Base-by-base conservation (phyloP, 2,888 invertebrate species). In the Tipula confusa region DNA sequence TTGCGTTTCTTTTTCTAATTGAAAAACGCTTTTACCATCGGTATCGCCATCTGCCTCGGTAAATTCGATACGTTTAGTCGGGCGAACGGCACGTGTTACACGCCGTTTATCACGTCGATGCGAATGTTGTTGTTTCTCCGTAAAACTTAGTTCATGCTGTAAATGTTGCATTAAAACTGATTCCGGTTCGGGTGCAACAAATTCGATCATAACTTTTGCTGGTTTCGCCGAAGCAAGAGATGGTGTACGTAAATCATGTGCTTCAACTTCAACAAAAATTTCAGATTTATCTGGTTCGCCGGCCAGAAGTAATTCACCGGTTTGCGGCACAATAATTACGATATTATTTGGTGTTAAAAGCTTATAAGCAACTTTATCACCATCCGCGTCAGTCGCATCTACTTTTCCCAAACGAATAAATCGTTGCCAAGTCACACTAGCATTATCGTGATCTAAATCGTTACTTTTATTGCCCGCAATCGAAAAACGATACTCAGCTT, bases 11-110 rank as follows among this genome's bases (percentile, higher is more conserved):
- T 97, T 97, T 88, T 97, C 97, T 86, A 97, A 90, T 85, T 95
- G 95, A 88, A 97, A 97, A 83, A 96, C 97, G 84, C 95, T 94
- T 87, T 95, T 94, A 80, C 96, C 96, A 88, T 96, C 96, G 13
- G 94, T 93, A 88, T 96, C 95, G 29, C 97, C 97, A 87, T 97
- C 97, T 7, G 95, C 94, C 89, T 97, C 97, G 0, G 96, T 95
- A 88, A 97, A 97, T 87, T 97, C 97, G 85, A 96, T 95, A 86
- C 96, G 93, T 90, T 97, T 97, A 1, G 97, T 97, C n/a, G 97
- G 97, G 83, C 97, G 92, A n/a, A 97, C 96, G 4, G 97, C 97
- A 83, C 97, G 92, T 33, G 97, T 97, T 1, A 96, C 95, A 83
- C 96, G 92, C 80, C 96, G 92, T 88, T 95, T 95, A 85, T 92